Evolutionary conservation across 2,797 vertebrate species (phyloP).

Genomic region (Tapera naevia): DNA sequence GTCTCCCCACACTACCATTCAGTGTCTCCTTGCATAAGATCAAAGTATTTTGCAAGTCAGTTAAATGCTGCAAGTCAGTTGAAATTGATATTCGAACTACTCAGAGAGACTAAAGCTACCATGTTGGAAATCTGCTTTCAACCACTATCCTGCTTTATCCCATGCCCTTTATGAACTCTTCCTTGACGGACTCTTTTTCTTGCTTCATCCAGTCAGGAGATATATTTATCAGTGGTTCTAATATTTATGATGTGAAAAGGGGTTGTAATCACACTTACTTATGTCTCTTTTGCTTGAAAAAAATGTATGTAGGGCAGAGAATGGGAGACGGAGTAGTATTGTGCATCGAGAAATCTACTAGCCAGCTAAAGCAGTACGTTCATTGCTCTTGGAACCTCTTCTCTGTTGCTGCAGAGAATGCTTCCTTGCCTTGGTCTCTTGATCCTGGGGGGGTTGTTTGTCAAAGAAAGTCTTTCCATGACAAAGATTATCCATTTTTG

Average conservation of each 20-base stretch:
- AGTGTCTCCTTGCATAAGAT: neutral
- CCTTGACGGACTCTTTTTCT: neutral
- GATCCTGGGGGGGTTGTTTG: neutral
- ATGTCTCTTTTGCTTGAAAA: neutral
- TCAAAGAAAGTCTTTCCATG: neutral
- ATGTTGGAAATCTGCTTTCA: neutral
- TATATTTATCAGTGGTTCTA: neutral
- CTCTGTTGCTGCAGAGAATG: neutral
- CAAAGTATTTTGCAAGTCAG: too few species aligned
- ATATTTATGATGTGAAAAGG: neutral
- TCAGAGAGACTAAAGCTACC: neutral
- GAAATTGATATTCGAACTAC: neutral
- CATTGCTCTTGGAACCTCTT: neutral
- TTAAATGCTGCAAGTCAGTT: neutral
- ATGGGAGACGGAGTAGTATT: neutral
- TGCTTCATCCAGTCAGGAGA: neutral
- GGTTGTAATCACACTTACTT: neutral
- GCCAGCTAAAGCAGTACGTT: neutral
- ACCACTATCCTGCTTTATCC: neutral
- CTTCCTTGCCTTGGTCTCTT: neutral
- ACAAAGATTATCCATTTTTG: neutral
- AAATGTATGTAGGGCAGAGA: neutral
- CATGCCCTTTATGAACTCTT: neutral
- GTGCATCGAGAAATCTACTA: neutral
- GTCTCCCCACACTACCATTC: neutral